Base-by-base conservation (phyloP, 1,140 invertebrate genomes). In the Tetramorium parvispinum region DNA sequence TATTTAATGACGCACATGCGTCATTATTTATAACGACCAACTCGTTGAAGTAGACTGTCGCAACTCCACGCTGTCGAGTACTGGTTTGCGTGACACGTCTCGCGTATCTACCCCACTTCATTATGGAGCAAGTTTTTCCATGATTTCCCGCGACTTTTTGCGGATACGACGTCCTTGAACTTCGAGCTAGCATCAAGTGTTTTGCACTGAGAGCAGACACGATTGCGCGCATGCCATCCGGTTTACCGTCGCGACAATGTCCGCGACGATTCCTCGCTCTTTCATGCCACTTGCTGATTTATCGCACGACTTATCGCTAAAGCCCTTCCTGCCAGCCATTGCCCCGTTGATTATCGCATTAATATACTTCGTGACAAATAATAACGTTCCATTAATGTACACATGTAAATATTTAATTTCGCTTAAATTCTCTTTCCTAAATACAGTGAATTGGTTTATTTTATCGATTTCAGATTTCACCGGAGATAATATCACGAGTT, bases 91-190 rank as follows among this genome's bases (percentile, higher is more conserved):
- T 55, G 82, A 63, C 32, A 32, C 37, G 53, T 49, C 73, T 85
- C 55, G 40, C 75, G 10, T 63, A 71, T 82, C 59, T 81, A 66
- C 77, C 43, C 24, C 8, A 40, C 68, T 85, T 71, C 43, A 63
- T n/a, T 53, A 55, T 59, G 7, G 7, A 24, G 24, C 6, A 55
- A 65, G 13, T 78, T 88, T 73, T 63, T 65, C 37, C 43, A 11
- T n/a, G 27, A 78, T 63, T 75, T 82, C 53, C 46, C 57, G 55
- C 32, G 71, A 59, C 4, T 70, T 37, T 43, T 51, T 86, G 66
- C 43, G 63, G 66, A 40, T 37, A 53, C 43, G 21, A 76, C 85
- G 88, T 76, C 88, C 89, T 90, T 90, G 89, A 90, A 90, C 88
- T 89, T 89, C 49, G 53, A 70, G 75, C 63, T 27, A 37, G 1